Evolutionary conservation across 2,888 invertebrate genomes (phyloP), one percentile per base, ranked within the genome.

Genomic region (Spodoptera exigua): DNA sequence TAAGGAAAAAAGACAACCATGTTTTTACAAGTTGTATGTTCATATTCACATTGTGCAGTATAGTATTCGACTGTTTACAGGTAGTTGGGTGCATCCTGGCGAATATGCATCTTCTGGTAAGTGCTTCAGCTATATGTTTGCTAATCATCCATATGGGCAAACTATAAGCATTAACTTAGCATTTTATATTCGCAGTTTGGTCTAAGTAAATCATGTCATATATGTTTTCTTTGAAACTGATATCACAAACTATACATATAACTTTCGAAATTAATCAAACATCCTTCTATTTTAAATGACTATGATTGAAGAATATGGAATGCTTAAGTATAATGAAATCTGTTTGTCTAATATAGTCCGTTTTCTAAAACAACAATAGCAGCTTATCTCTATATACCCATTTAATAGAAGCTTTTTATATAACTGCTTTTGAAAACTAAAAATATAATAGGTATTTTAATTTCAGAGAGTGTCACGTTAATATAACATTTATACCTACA

Each of bases 41-140:
- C n/a, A n/a, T n/a, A n/a, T 27, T 9, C 27, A 27, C 27, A 27
- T 27, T 13, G 18, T 16, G 17, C 12, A 17, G 7, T 40, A 17
- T 40, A 17, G 16, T 47, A 27, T 37, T 16, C 43, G 35, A 41
- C 36, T 40, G n/a, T 43, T 45, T 41, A 59, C 93, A 98, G 99
- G 99, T 85, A 98, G 98, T 92, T 98, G 98, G 97, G 99, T 99
- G 72, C 99, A 99, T 95, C 99, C 99, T 76, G 99, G 99, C 84
- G 99, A 99, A 95, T 99, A 99, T 93, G 99, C 99, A 67, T 99
- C 99, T 74, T 99, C 99, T 94, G 99, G 99, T 99, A 96, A 90
- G 95, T 76, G 35, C 13, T 54, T 57, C 17, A 17, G 18, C 10
- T 44, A 10, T 13, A 2, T 32, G 16, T 47, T 17, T 9, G 18